Evolutionary conservation across 2,888 invertebrate species (phyloP), one percentile per base, ranked within the genome.

Genomic region (Malacosoma neustria): DNA sequence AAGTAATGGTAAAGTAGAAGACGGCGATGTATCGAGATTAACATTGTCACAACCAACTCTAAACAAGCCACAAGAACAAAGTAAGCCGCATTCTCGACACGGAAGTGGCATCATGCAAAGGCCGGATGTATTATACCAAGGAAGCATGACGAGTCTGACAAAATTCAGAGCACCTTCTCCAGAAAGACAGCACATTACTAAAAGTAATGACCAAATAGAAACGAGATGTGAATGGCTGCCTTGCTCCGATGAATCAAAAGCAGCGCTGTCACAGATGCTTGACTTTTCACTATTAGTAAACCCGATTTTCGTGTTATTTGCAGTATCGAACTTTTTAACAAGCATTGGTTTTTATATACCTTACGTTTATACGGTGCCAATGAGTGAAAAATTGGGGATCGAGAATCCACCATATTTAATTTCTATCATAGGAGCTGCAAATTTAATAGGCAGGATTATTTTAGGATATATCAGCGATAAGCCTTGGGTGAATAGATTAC

Each of bases 321-420:
- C 93, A 9, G 55, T 96, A 37, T 98, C 98, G 30, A 99, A 99
- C 79, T 96, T 99, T 71, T 91, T 95, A 64, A 97, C 97, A 32
- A 97, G 96, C 66, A 92, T 98, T 62, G 97, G 97, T 42, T 97
- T 96, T 86, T 96, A 97, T 72, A 91, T 97, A 61, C 98, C 98
- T 29, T 97, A 96, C 66, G 91, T 97, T 36, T 97, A 94, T 64
- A 89, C 94, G 41, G 91, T 92, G 52, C 89, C 93, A 34, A 90
- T 92, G 80, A 93, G 93, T 7, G 87, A 91, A 41, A 81, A 90
- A 37, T 63, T 91, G 35, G 87, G 84, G 1, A 76, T 94, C 22
- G 62, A 75, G 11, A 85, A 88, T 37, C 90, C 93, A 3, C 90
- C 92, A 53, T 91, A 90, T 58, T 84, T 96, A 39, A 87, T 97